phyloP scores from a whole-genome alignment of 1,140 invertebrate genomes.

The Drosophila oshimai region DNA sequence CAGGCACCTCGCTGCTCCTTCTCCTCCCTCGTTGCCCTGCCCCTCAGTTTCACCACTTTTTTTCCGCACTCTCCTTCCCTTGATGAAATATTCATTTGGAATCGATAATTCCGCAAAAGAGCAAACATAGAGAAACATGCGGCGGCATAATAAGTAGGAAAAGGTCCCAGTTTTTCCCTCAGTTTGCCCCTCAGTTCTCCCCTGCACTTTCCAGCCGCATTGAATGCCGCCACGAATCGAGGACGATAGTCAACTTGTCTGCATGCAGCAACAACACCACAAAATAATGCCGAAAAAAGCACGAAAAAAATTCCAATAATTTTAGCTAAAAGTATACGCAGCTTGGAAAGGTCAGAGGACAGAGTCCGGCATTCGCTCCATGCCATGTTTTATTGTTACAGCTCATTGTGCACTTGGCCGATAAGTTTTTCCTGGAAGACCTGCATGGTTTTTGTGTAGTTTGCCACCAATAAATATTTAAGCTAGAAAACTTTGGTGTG shows the following conservation, averaged over 20 bases:
- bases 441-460: neutral
- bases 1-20: neutral
- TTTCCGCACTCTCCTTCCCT: slow-evolving; percentile 16
- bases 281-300: neutral
- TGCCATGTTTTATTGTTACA: slow-evolving; percentile 20
- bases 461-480: neutral
- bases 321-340: slow-evolving; percentile 62
- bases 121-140: slow-evolving; percentile 51
- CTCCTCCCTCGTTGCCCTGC: too few species aligned
- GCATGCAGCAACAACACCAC: slow-evolving; percentile 19
- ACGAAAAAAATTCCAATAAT: slow-evolving; percentile 55
- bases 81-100: slow-evolving; percentile 79
- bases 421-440: slow-evolving; percentile 4
- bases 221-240: slow-evolving; percentile 59
- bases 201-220: slow-evolving; percentile 44
- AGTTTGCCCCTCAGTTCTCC: neutral
- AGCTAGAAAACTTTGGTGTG: neutral
- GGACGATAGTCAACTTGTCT: slow-evolving; percentile 73
- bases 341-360: slow-evolving; percentile 1
- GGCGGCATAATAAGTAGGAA: slow-evolving; percentile 71
- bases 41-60: too few species aligned
- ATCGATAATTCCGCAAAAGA: slow-evolving; percentile 76
- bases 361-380: slow-evolving; percentile 1
- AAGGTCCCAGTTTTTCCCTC: slow-evolving; percentile 19
- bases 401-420: slow-evolving; percentile 29